Conservation (phyloP, 2,113 vertebrate species). For the Menura novaehollandiae region DNA sequence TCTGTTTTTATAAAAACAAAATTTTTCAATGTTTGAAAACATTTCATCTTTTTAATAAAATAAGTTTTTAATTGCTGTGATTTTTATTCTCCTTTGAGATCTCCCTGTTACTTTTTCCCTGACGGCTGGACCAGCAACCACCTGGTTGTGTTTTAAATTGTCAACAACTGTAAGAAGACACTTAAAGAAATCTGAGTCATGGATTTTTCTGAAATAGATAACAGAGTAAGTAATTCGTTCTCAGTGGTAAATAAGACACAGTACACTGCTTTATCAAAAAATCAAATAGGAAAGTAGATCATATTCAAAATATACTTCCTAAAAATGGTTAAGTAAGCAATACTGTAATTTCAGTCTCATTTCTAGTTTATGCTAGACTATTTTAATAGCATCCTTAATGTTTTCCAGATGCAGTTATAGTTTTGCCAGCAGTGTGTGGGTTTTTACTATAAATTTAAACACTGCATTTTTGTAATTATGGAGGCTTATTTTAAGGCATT, state of each 20-base stretch:
- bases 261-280: neutral
- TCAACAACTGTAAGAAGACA: neutral
- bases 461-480: conserved; percentile 86
- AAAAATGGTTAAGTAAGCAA: conserved; percentile 55
- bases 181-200: neutral
- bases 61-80: conserved; percentile 15
- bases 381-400: conserved; percentile 78
- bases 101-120: neutral
- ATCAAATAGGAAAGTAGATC: neutral
- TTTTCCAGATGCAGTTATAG: conserved; percentile 82
- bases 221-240: neutral
- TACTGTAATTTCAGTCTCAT: conserved; percentile 50
- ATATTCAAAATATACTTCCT: neutral
- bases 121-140: neutral
- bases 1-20: conserved; percentile 54
- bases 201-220: neutral
- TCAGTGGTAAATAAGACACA: neutral
- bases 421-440: conserved; percentile 84
- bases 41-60: conserved; percentile 72
- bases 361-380: conserved; percentile 36
- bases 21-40: conserved; percentile 54
- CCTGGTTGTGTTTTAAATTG: neutral
- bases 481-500: conserved; percentile 80
- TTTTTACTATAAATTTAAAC: conserved; percentile 93
- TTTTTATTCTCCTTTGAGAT: neutral